Evolutionary conservation across 1,140 invertebrate genomes (phyloP), one percentile per base, ranked within the genome.

Genomic region (Popillia japonica): DNA sequence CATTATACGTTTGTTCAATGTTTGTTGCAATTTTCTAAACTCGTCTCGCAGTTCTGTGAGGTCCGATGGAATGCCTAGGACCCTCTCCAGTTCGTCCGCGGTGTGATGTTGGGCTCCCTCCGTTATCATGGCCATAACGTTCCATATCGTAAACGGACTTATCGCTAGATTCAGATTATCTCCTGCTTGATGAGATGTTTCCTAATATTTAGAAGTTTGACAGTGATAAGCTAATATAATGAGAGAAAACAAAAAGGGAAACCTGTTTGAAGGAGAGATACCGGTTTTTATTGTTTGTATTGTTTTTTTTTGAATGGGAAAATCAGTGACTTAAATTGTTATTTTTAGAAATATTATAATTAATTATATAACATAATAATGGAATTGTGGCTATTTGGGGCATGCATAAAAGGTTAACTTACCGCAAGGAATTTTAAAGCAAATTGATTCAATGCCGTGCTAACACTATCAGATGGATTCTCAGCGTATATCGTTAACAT

Each of bases 131-230:
- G 88, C 86, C 14, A 90, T 78, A 0, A 87, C 82, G 10, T 87
- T 88, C 89, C 89, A 90, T 22, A 89, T 84, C 2, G 89, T 89
- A 10, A 88, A 86, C 3, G 89, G 89, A 1, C 89, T 89, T 75
- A 90, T 64, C 6, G 82, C 82, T 76, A 86, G 76, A 79, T 86
- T 86, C 40, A 82, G 40, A 11, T 75, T 55, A 14, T 82, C 80
- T 2, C 80, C 82, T n/a, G 61, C 79, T 77, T 81, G 78, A 40
- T 77, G 34, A 11, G n/a, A 6, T 41, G 80, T 81, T 76, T 78
- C 23, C 74, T 79, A n/a, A n/a, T n/a, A n/a, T n/a, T n/a, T n/a
- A n/a, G n/a, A n/a, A n/a, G n/a, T n/a, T n/a, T n/a, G n/a, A n/a
- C n/a, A n/a, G n/a, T n/a, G n/a, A n/a, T n/a, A n/a, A n/a, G n/a